A percentile compares a stretch with the other conserved stretches of the same genome.
phyloP scores from a whole-genome alignment of 2,797 vertebrate species.

The Dipus sagitta region DNA sequence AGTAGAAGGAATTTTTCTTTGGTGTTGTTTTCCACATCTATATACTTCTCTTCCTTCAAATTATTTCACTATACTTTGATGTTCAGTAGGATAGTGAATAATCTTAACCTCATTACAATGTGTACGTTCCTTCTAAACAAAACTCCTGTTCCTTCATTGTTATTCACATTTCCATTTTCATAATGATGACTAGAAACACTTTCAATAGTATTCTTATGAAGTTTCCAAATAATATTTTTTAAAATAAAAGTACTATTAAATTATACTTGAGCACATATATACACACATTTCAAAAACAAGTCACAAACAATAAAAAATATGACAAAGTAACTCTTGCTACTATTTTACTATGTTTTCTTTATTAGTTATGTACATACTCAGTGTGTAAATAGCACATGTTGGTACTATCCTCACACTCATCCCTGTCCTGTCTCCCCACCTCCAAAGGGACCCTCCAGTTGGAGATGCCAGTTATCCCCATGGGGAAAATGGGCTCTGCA shows the following conservation, averaged over 20 bases:
- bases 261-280: no score
- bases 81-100: neutral
- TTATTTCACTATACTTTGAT: neutral
- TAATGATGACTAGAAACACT: neutral
- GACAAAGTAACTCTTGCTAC: neutral
- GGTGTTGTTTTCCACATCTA: neutral
- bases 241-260: no score
- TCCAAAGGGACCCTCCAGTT: no score
- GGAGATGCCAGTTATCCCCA: no score
- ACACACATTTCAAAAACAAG: no score
- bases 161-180: neutral
- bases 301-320: neutral
- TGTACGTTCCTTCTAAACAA: neutral
- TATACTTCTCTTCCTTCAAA: neutral
- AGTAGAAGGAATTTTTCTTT: neutral
- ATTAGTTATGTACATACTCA: neutral
- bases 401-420: no score
- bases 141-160: neutral
- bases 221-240: no score
- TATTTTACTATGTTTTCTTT: neutral
- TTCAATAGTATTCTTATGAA: neutral
- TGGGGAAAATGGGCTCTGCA: no score
- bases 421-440: no score
- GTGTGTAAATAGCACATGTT: no score
- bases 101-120: neutral